Base-by-base conservation (phyloP, 2,888 invertebrate species). In the Adineta ricciae region DNA sequence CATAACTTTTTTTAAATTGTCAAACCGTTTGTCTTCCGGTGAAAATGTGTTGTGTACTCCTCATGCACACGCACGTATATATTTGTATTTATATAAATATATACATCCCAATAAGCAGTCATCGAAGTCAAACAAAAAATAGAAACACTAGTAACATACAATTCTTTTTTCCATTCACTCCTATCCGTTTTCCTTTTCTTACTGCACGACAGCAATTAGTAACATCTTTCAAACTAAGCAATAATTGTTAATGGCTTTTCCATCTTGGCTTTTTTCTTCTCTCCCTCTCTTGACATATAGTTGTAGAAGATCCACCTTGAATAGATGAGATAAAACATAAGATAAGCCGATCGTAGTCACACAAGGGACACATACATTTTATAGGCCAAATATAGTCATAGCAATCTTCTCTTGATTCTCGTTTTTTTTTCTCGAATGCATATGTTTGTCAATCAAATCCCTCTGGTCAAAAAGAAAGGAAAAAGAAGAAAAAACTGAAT, bases 311-410 rank as follows among this genome's bases (percentile, higher is more conserved):
- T 64, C 19, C 64, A 64, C 64, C 64, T 64, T n/a, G 2, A 32
- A 64, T 36, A 32, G 64, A 64, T 50, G 64, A 64, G 64, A 64
- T 64, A 64, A 64, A 64, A 64, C 64, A 64, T 64, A 52, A 52
- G 52, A 52, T 52, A 32, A 64, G 32, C 64, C 32, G 32, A 64
- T 64, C 16, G 64, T 64, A 64, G 64, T 64, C 32, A 32, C 64
- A 32, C 1, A 64, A 32, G 32, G 19, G 32, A 64, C 64, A 16
- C 64, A 32, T 24, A 32, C 19, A 64, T 32, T 32, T 32, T 32
- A 16, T 16, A 14, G 16, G 27, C 32, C 27, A 7, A 4, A 64
- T 64, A 32, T 64, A 64, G 64, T 36, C 32, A 32, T 64, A 32
- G 64, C 64, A 32, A 64, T 64, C 32, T 32, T 64, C 64, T 64